A percentile compares a stretch with the other conserved stretches of the same genome.
Evolutionary conservation across 1,140 invertebrate genomes (phyloP).

Genomic region (Calycopis cecrops): DNA sequence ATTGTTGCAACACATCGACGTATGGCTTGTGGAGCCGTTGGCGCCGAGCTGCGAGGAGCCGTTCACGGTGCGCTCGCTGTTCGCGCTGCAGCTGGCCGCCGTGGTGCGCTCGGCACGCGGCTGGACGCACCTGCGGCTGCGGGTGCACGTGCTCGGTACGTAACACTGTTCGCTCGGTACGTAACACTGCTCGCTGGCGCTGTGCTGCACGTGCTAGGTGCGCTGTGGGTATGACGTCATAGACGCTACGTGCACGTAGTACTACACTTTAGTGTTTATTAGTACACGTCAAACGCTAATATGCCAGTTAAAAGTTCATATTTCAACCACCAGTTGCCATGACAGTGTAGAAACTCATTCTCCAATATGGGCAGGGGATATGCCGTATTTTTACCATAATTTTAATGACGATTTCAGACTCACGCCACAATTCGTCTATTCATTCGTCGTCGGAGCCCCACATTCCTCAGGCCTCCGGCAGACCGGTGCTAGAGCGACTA

Average conservation of each 20-base stretch:
- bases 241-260: too few relatives aligned
- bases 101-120: conserved; percentile 95
- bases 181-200: too few relatives aligned
- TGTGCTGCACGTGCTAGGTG: neutral
- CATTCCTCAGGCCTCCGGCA: conserved; percentile 19
- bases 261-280: too few relatives aligned
- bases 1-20: conserved; percentile 89
- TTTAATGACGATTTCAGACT: conserved; percentile 26
- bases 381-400: too few relatives aligned
- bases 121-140: conserved; percentile 87
- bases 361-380: too few relatives aligned
- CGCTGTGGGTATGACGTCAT: too few relatives aligned
- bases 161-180: neutral
- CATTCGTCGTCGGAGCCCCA: neutral
- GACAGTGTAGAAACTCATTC: too few relatives aligned
- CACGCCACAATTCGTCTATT: conserved; percentile 18
- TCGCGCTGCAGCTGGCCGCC: conserved; percentile 97
- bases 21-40: conserved; percentile 96
- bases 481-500: conserved; percentile 43
- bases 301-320: too few relatives aligned
- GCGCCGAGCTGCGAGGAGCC: conserved; percentile 84
- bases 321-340: too few relatives aligned
- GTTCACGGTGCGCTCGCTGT: conserved; percentile 92
- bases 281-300: too few relatives aligned
- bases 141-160: conserved; percentile 80